Base-by-base conservation (phyloP, 2,888 invertebrate genomes). In the Platycheirus albimanus region DNA sequence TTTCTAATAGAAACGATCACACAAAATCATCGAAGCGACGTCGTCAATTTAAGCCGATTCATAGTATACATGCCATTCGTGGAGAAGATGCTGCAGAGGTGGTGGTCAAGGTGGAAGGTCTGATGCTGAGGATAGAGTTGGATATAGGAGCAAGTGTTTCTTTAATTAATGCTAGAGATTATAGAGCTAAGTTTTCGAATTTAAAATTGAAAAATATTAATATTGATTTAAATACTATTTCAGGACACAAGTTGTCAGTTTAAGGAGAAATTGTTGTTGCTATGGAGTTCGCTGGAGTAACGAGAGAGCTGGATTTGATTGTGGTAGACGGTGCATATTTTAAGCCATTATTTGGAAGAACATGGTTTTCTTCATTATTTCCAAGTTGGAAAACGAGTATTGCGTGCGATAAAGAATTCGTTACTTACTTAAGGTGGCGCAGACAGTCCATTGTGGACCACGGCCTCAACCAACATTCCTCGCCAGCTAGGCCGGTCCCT, bases 131-230 rank as follows among this genome's bases (percentile, higher is more conserved):
- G 11, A 47, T 20, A 20, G 47, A 47, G 20, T 20, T 47, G 47
- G 47, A 47, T 47, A 47, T 7, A 47, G 47, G 20, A 47, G 19
- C 47, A 47, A 47, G 19, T 47, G 47, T 47, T 47, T 47, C 47
- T 11, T 20, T 47, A 47, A 20, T 47, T 7, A 43, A 43, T 43
- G 17, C 17, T 15, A 43, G 1, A 17, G 43, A 43, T 43, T 43
- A 43, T 17, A 17, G 43, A 43, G 43, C 43, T 43, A 17, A 43
- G 43, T 43, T 43, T 43, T 15, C 8, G 15, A 6, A 43, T 43
- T 17, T 43, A 43, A 17, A 43, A 43, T 43, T n/a, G n/a, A n/a
- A n/a, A n/a, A n/a, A n/a, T n/a, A n/a, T n/a, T n/a, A n/a, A n/a
- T n/a, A n/a, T n/a, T n/a, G n/a, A n/a, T n/a, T n/a, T n/a, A n/a